These are phyloP conservation scores for Sebastes melanostomus DNA, from an alignment of 2,797 vertebrate genomes.

Conservation along the genomic window DNA sequence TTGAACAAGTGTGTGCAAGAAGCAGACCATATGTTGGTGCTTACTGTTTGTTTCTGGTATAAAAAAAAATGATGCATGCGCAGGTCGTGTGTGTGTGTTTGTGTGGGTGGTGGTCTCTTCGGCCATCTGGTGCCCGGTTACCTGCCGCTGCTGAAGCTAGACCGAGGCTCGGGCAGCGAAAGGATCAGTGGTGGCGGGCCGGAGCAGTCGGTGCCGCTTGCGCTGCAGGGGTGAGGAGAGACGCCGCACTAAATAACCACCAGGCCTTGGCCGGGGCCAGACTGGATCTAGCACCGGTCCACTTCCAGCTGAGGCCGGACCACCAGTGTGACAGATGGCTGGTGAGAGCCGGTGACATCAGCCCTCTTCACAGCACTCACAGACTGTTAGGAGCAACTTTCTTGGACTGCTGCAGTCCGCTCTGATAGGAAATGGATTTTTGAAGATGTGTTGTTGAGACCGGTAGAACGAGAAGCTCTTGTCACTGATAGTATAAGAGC, in stretches of 20 bases:
- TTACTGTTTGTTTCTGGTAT: slow-evolving; percentile 26
- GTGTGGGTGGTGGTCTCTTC: slow-evolving; percentile 52
- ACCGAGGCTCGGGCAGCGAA: slow-evolving; percentile 36
- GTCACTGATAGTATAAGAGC: neutral
- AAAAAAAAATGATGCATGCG: slow-evolving; percentile 3
- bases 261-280: slow-evolving; percentile 30
- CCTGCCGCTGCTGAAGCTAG: slow-evolving; percentile 41
- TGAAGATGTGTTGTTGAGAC: slow-evolving; percentile 8
- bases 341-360: slow-evolving; percentile 46
- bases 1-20: slow-evolving; percentile 23
- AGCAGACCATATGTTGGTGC: slow-evolving; percentile 42
- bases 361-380: slow-evolving; percentile 3
- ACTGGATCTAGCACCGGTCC: slow-evolving; percentile 26
- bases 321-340: slow-evolving; percentile 68
- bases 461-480: neutral
- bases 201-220: slow-evolving; percentile 26
- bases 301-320: slow-evolving; percentile 59
- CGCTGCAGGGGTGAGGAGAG: slow-evolving; percentile 21
- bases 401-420: neutral
- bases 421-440: slow-evolving; percentile 13
- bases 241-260: slow-evolving; percentile 12
- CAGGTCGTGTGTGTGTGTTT: slow-evolving; percentile 2
- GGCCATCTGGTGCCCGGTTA: slow-evolving; percentile 70
- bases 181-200: slow-evolving; percentile 14
- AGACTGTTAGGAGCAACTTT: slow-evolving; percentile 30